Evolutionary conservation across 1,140 invertebrate genomes (phyloP), one percentile per base, ranked within the genome.

Genomic region (Planococcus citri): DNA sequence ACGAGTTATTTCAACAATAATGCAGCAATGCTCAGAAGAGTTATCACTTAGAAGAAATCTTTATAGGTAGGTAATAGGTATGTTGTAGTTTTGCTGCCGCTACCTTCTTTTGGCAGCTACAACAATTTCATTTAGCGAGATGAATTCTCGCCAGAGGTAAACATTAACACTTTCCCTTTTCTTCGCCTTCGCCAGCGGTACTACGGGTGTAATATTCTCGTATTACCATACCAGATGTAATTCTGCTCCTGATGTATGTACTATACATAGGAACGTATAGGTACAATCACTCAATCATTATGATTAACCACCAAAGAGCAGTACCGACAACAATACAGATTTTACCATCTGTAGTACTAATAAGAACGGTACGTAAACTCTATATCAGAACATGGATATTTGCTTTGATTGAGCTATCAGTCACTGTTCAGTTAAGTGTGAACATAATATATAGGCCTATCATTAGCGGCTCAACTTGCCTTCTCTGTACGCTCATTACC

Each of bases 401-500:
- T 64, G 60, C 60, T 64, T 64, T 64, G 60, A 64, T 64, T 64
- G 60, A 64, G 60, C 60, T 64, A 64, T 64, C 60, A 64, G 60
- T 64, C 60, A 64, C 60, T 64, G 60, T 64, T 64, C 60, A 64
- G 60, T 64, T 64, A 64, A 64, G 60, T 64, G 60, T 64, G 60
- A 64, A 64, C 60, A 64, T 64, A 64, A 64, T 64, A 64, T 64
- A 64, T 64, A 64, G 60, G 60, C 60, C 60, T 64, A 64, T 64
- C 60, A 64, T 64, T 64, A 64, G 60, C 60, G 60, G 60, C 60
- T 64, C 60, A 64, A 64, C 60, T 64, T 25, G 60, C 60, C 25
- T 17, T 64, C 60, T 64, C 60, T 64, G 21, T 64, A 64, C 60
- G 60, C 60, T 64, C 60, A 64, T 64, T 64, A 64, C 60, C 60